Conservation (phyloP, 2,888 invertebrate genomes). For the Eudemis profundana region DNA sequence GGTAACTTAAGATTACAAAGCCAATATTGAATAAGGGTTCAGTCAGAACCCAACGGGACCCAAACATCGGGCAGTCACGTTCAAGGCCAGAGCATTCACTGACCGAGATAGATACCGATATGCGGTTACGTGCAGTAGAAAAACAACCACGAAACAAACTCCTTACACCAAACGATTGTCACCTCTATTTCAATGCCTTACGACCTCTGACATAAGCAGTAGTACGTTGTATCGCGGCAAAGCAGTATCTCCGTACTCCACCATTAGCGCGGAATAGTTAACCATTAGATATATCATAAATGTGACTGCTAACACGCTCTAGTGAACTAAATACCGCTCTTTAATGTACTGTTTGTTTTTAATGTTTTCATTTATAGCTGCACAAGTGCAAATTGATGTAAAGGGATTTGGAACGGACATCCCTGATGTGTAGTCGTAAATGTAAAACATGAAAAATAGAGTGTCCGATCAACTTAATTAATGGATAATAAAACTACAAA, state of each 20-base stretch:
- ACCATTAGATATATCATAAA: slow-evolving; percentile 44
- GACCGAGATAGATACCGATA: slow-evolving; percentile 62
- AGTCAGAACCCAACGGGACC: slow-evolving; percentile 46
- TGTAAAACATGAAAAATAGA: slow-evolving; percentile 16
- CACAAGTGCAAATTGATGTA: slow-evolving; percentile 19
- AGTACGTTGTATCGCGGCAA: neutral
- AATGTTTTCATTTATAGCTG: slow-evolving; percentile 3
- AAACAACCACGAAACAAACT: slow-evolving; percentile 23
- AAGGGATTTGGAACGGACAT: slow-evolving; percentile 16
- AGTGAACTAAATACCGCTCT: slow-evolving; percentile 40
- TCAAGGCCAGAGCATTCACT: slow-evolving; percentile 72
- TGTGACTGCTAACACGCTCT: slow-evolving; percentile 40
- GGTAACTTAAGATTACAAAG: neutral
- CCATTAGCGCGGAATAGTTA: slow-evolving; percentile 41
- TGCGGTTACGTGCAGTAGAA: slow-evolving; percentile 43
- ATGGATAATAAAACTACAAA: slow-evolving; percentile 37
- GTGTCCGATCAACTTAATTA: slow-evolving; percentile 30
- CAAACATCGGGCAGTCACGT: slow-evolving; percentile 63
- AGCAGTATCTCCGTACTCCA: slow-evolving; percentile 38
- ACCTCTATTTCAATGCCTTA: neutral
- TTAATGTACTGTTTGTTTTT: slow-evolving; percentile 11
- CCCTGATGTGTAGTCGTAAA: slow-evolving; percentile 23
- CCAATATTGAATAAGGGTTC: neutral
- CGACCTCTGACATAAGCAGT: neutral
- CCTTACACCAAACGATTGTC: neutral